Percentiles rank a stretch among this genome's conserved stretches.
These are phyloP conservation scores for Troides helena DNA, from an alignment of 2,888 invertebrate genomes.

Conservation along the genomic window DNA sequence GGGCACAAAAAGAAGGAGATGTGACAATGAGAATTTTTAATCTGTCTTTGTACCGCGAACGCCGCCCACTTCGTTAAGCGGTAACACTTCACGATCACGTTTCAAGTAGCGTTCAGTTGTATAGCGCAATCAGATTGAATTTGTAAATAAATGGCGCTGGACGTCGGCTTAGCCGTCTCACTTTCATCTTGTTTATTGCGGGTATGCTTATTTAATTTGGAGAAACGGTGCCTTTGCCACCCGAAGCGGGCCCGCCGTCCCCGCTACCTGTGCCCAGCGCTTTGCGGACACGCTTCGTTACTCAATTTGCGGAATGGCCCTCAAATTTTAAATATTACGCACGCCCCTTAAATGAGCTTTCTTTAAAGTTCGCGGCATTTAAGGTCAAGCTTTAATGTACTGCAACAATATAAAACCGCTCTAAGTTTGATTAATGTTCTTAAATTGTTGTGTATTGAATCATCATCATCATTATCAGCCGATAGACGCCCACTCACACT, in stretches of 20 bases:
- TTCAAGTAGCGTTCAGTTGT: slow-evolving; percentile 11
- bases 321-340: slow-evolving; percentile 69
- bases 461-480: no score
- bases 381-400: slow-evolving; percentile 18
- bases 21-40: background rate
- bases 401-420: background rate
- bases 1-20: no score
- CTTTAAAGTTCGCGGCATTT: slow-evolving; percentile 26
- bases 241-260: slow-evolving; percentile 40
- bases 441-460: background rate
- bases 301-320: slow-evolving; percentile 60
- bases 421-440: slow-evolving; percentile 12
- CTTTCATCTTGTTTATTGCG: slow-evolving; percentile 31
- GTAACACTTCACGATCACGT: slow-evolving; percentile 1
- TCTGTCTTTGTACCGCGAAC: background rate
- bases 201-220: slow-evolving; percentile 25
- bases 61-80: background rate
- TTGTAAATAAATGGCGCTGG: slow-evolving; percentile 24
- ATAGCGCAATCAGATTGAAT: slow-evolving; percentile 16
- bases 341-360: slow-evolving; percentile 33
- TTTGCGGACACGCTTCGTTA: slow-evolving; percentile 65
- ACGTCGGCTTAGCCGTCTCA: slow-evolving; percentile 26
- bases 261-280: slow-evolving; percentile 45
- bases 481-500: no score
- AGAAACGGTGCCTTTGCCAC: slow-evolving; percentile 44